Base-by-base conservation (phyloP, 2,888 invertebrate species). In the Mesopsocus fuscifrons region DNA sequence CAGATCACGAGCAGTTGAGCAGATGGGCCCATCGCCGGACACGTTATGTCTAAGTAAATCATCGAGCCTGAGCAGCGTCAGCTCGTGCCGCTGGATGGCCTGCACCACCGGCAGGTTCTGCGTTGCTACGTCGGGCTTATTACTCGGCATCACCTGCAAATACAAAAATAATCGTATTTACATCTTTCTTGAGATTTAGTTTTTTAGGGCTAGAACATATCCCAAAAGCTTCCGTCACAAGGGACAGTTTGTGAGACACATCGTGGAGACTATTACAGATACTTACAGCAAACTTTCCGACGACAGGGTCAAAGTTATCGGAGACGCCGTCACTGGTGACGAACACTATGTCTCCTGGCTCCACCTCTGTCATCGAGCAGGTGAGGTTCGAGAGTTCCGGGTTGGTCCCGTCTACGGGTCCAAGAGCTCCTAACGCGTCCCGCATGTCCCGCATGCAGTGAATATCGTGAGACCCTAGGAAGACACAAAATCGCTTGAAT, bases 301-400 rank as follows among this genome's bases (percentile, higher is more conserved):
- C 87, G 22, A 88, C 87, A 1, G 88, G 88, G 62, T 89, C 88
- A 53, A 87, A 84, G 59, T 89, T 89, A 57, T 89, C 88, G 4
- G 84, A 83, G 23, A 89, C 72, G 5, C 88, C 88, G 55, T 89
- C 88, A n/a, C 82, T 83, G 1, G 87, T 85, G 13, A 89, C 67
- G 58, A 87, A 80, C 20, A 89, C 77, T 47, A 89, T 75, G 56
- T 89, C 88, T 8, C 80, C 84, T 38, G 68, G 64, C 51, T 83
- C 79, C 6, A 82, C 69, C 46, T 78, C 73, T 1, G 82, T 85
- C 68, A 88, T 71, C 1, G 83, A 79, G 49, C 85, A 72, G 0
- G 88, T 89, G 41, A 89, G 67, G 60, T 89, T 89, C 55, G 81
- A 79, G 34, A 89, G 64, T 62, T 89, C 88, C 0, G 88, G 88